A percentile compares a stretch with the other conserved stretches of the same genome.
Evolutionary conservation across 2,888 invertebrate species (phyloP).

Genomic region (Drosophila trichaetosa): DNA sequence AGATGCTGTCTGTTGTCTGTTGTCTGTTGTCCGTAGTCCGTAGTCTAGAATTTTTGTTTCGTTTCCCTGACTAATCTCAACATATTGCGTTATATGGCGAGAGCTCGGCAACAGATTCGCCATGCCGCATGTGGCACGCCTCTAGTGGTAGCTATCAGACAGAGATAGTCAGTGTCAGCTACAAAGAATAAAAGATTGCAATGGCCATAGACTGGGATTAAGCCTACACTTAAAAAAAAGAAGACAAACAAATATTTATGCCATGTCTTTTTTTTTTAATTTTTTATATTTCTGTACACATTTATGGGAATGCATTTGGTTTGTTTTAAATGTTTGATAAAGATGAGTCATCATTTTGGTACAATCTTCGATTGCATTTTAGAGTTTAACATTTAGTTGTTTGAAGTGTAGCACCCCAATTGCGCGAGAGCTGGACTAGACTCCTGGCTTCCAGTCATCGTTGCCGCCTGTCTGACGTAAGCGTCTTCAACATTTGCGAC

Average conservation of each 20-base stretch:
- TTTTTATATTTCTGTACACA: neutral
- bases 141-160: neutral
- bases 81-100: slow-evolving; percentile 36
- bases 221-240: neutral
- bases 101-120: slow-evolving; percentile 30
- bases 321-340: neutral
- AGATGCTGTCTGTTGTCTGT: slow-evolving; percentile 47
- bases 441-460: slow-evolving; percentile 26
- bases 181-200: neutral
- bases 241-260: too few relatives aligned
- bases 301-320: neutral
- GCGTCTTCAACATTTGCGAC: slow-evolving; percentile 38
- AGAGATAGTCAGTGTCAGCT: neutral
- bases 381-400: neutral
- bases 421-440: slow-evolving; percentile 20
- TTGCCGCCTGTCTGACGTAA: slow-evolving; percentile 59
- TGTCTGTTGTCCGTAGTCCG: slow-evolving; percentile 32
- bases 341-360: neutral
- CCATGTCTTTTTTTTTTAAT: neutral
- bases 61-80: slow-evolving; percentile 68
- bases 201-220: neutral
- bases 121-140: slow-evolving; percentile 18
- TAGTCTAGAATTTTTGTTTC: slow-evolving; percentile 55
- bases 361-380: neutral
- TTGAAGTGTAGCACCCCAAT: neutral